Percentiles rank a stretch among this genome's conserved stretches.
These are phyloP conservation scores for Orthosia cruda DNA, from an alignment of 2,888 invertebrate species.

Conservation along the genomic window DNA sequence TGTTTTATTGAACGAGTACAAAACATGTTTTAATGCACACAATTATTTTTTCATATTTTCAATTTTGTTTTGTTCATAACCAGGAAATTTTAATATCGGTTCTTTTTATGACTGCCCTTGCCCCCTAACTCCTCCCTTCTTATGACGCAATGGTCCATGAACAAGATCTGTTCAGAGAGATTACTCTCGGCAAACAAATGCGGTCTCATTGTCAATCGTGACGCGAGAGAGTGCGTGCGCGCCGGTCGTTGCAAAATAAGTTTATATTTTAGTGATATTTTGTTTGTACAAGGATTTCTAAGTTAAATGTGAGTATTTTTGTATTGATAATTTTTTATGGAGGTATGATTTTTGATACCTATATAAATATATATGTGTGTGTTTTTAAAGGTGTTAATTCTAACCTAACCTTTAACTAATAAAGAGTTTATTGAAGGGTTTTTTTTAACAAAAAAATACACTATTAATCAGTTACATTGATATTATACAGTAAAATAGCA, in stretches of 20 bases:
- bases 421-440: too few species aligned
- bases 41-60: background rate
- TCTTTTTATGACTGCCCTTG: background rate
- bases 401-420: background rate
- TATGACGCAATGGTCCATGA: conserved; percentile 25
- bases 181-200: conserved; percentile 21
- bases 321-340: background rate
- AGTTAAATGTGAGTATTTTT: conserved; percentile 27
- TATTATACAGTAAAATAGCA: background rate
- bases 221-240: conserved; percentile 42
- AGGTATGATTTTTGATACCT: too few species aligned
- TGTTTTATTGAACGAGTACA: background rate
- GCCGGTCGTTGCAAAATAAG: conserved; percentile 33
- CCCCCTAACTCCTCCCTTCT: conserved; percentile 7
- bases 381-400: conserved; percentile 3
- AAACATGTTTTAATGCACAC: background rate
- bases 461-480: background rate
- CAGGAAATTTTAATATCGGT: conserved; percentile 5
- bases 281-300: conserved; percentile 18
- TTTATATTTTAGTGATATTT: conserved; percentile 37
- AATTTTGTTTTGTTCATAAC: background rate
- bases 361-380: too few species aligned
- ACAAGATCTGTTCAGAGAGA: conserved; percentile 31
- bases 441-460: background rate
- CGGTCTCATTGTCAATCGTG: conserved; percentile 46